Evolutionary conservation across 2,888 invertebrate genomes (phyloP).

Genomic region (Eristalinus aeneus): DNA sequence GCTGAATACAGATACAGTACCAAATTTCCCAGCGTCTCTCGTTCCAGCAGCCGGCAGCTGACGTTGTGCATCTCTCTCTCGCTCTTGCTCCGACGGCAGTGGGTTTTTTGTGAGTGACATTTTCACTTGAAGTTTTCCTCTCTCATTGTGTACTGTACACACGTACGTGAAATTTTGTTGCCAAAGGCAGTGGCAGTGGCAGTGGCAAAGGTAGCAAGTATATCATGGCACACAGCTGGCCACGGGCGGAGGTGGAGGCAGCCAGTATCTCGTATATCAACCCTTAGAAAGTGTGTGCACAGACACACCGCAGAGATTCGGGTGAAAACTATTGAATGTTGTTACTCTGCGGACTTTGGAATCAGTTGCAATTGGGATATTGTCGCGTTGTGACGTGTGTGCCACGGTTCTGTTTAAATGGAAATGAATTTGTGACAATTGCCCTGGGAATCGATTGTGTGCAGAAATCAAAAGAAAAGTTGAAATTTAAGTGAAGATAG

Average conservation of each 20-base stretch:
- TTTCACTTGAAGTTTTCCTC: conserved; percentile 67
- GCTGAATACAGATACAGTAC: conserved; percentile 64
- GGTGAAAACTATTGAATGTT: conserved; percentile 67
- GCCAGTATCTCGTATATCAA: conserved; percentile 26
- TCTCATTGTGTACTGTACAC: conserved; percentile 56
- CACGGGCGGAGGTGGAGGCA: conserved; percentile 59
- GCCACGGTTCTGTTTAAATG: conserved; percentile 58
- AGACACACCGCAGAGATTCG: neutral
- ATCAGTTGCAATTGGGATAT: conserved; percentile 81
- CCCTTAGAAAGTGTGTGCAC: conserved; percentile 44
- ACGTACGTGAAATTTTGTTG: conserved; percentile 66
- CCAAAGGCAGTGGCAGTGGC: conserved; percentile 51
- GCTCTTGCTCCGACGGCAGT: neutral
- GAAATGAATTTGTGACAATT: conserved; percentile 36
- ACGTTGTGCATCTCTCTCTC: neutral
- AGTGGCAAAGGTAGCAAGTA: conserved; percentile 66
- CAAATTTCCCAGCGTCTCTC: conserved; percentile 20
- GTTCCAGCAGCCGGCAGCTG: neutral
- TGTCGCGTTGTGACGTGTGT: conserved; percentile 78
- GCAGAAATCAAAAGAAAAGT: neutral
- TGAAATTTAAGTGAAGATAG: conserved; percentile 10
- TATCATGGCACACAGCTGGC: conserved; percentile 35
- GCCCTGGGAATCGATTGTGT: neutral
- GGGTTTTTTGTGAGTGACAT: conserved; percentile 43
- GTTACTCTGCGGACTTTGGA: conserved; percentile 74